phyloP scores from a whole-genome alignment of 2,797 vertebrate species.

The Furcifer pardalis region DNA sequence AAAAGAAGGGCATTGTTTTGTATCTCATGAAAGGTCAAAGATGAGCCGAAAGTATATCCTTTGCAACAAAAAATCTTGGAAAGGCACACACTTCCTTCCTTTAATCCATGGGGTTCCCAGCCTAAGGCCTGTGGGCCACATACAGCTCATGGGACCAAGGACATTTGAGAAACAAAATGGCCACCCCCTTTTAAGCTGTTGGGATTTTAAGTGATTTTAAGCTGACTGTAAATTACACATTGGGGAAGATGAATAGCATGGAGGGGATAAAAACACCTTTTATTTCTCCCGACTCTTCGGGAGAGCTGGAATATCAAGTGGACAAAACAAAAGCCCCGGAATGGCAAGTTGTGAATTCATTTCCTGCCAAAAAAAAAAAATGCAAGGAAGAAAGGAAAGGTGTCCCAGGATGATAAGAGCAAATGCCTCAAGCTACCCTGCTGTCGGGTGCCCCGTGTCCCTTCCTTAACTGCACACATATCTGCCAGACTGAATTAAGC shows the following conservation, averaged over 20 bases:
- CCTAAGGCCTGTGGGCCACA: no score
- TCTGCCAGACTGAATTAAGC: no score
- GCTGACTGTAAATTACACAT: not conserved
- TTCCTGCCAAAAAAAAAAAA: not conserved
- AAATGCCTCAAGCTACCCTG: not conserved
- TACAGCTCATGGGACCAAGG: no score
- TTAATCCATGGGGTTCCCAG: no score
- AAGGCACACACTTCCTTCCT: no score
- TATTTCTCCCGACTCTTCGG: not conserved
- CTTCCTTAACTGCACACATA: not conserved
- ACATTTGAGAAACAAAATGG: no score
- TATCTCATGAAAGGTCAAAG: not conserved
- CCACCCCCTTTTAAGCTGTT: not conserved
- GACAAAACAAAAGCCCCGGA: conserved; percentile 36
- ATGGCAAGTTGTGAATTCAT: not conserved
- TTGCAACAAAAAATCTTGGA: not conserved
- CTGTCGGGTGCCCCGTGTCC: no score
- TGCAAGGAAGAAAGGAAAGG: not conserved
- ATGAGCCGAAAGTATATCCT: not conserved
- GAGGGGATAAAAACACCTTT: accelerated
- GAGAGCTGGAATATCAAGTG: conserved; percentile 30
- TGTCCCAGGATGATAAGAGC: not conserved
- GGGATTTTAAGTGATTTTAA: not conserved
- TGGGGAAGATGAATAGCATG: accelerated
- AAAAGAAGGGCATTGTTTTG: not conserved